Conservation (phyloP, 2,888 invertebrate species). For the Trichacis sp. region DNA sequence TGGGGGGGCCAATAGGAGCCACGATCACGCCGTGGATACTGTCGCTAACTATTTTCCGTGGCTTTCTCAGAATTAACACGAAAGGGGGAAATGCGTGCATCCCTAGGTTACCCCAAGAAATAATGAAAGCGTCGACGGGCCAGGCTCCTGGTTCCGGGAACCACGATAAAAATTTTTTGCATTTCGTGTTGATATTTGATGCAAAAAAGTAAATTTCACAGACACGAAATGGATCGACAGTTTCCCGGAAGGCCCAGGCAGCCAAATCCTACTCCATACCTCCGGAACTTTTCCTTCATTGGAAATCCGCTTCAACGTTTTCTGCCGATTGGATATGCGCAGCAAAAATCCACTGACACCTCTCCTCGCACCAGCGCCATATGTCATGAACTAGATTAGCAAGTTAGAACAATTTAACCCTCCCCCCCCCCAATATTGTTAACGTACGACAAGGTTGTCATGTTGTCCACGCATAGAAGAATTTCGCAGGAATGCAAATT, state of each 20-base stretch:
- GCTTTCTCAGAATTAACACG: slow-evolving; percentile 14
- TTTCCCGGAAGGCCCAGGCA: not conserved
- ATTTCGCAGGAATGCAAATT: not conserved
- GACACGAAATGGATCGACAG: not conserved
- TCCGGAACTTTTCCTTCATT: slow-evolving; percentile 5
- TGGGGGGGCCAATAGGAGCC: slow-evolving; percentile 20
- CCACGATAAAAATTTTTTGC: not conserved
- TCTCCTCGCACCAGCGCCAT: slow-evolving; percentile 8
- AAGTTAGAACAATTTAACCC: slow-evolving; percentile 1
- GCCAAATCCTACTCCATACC: slow-evolving; percentile 10
- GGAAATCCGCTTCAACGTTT: slow-evolving; percentile 10
- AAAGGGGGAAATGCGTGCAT: slow-evolving; percentile 26
- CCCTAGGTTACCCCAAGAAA: slow-evolving; percentile 7
- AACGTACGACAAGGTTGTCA: not conserved
- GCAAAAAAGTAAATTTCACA: slow-evolving; percentile 1
- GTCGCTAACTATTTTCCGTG: slow-evolving; percentile 17
- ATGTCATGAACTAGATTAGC: not conserved
- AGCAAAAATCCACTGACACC: slow-evolving; percentile 3
- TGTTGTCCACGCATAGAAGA: slow-evolving; percentile 8
- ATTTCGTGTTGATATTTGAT: slow-evolving; percentile 1
- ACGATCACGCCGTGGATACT: slow-evolving; percentile 16
- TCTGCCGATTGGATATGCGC: slow-evolving; percentile 4
- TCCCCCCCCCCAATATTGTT: slow-evolving; percentile 9
- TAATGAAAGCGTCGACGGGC: not conserved
- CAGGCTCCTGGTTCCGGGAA: not conserved